phyloP scores from a whole-genome alignment of 2,888 invertebrate species.

The Synanthedon vespiformis region DNA sequence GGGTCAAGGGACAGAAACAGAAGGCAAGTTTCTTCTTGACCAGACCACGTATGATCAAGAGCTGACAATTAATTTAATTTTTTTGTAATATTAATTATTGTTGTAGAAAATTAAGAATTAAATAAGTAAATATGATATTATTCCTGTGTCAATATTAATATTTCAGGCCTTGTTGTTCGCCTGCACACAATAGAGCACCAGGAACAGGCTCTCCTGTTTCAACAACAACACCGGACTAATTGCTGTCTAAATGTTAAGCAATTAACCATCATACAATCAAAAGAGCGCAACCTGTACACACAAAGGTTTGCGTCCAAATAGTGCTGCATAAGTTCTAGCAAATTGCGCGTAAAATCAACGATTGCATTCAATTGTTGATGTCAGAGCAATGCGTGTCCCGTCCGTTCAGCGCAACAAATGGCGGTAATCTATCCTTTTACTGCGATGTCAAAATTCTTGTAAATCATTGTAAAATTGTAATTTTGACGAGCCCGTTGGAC shows the following conservation, averaged over 20 bases:
- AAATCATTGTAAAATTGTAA: no score
- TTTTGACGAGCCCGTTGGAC: no score
- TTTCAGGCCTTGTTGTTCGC: no score
- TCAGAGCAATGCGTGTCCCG: conserved; percentile 27
- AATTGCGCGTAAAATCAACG: conserved; percentile 42
- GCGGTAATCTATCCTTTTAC: conserved; percentile 46
- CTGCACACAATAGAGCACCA: neutral
- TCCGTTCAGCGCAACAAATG: conserved; percentile 37
- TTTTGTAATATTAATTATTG: no score
- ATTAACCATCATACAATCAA: neutral
- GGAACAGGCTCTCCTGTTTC: neutral
- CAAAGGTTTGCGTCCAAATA: conserved; percentile 9
- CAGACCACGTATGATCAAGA: no score
- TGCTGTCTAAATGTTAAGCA: neutral
- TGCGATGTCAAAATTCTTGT: conserved; percentile 2
- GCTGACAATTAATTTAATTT: no score
- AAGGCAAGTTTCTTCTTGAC: no score
- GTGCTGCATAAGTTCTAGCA: conserved; percentile 20
- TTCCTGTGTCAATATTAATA: no score
- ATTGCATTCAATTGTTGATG: conserved; percentile 28
- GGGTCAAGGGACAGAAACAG: no score
- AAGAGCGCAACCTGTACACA: neutral
- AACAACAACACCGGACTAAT: neutral
- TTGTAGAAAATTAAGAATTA: no score
- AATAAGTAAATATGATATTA: no score